Evolutionary conservation across 2,888 invertebrate genomes (phyloP).

Genomic region (Dilophus febrilis): DNA sequence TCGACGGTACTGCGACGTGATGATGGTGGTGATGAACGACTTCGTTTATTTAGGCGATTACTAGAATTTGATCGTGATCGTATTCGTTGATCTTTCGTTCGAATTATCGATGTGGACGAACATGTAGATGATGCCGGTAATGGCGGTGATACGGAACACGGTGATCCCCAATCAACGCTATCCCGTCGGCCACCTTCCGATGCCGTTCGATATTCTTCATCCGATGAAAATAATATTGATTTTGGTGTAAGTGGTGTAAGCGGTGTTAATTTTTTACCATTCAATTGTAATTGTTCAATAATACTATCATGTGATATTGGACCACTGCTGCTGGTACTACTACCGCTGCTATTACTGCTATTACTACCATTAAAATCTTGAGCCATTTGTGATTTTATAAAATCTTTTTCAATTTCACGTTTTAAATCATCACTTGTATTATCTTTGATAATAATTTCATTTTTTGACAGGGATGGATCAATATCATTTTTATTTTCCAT

Average conservation of each 20-base stretch:
- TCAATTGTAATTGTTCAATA: slow-evolving; percentile 11
- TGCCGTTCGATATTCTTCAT: slow-evolving; percentile 74
- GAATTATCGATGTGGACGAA: slow-evolving; percentile 25
- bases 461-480: too few relatives aligned
- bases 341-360: not conserved
- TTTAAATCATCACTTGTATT: slow-evolving; percentile 20
- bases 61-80: slow-evolving; percentile 34
- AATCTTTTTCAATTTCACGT: slow-evolving; percentile 29
- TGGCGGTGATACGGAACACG: slow-evolving; percentile 48
- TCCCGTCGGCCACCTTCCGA: slow-evolving; percentile 68
- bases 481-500: not conserved
- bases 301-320: slow-evolving; percentile 6
- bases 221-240: slow-evolving; percentile 61
- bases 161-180: slow-evolving; percentile 68
- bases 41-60: slow-evolving; percentile 38
- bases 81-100: slow-evolving; percentile 41
- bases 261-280: slow-evolving; percentile 32
- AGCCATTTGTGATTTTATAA: slow-evolving; percentile 26
- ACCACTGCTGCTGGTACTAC: slow-evolving; percentile 11
- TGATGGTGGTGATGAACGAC: slow-evolving; percentile 41
- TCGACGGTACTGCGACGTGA: slow-evolving; percentile 45
- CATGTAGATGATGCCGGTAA: slow-evolving; percentile 33
- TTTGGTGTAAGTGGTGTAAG: slow-evolving; percentile 46
- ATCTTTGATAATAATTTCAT: slow-evolving; percentile 15
- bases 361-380: slow-evolving; percentile 12